Percentiles rank a stretch among this genome's conserved stretches.
These are phyloP conservation scores for Saccopteryx leptura DNA, from an alignment of 2,113 vertebrate genomes.

Conservation along the genomic window DNA sequence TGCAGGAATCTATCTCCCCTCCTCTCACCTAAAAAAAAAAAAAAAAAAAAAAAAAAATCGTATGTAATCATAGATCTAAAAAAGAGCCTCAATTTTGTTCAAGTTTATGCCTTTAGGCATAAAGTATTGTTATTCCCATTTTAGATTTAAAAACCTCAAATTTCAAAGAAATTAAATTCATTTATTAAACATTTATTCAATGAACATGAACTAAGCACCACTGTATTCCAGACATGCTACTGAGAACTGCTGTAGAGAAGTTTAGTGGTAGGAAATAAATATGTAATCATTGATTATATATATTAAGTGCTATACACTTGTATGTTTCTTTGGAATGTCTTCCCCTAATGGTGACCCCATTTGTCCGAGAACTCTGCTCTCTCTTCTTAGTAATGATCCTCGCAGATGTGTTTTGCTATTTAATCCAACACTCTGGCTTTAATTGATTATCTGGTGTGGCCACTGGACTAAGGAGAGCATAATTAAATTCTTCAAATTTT, in stretches of 20 bases:
- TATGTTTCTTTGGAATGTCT: not conserved
- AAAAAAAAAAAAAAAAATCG: not conserved
- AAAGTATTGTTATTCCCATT: constrained; percentile 7
- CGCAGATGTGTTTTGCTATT: constrained; percentile 7
- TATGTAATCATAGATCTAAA: not conserved
- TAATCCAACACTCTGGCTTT: constrained; percentile 18
- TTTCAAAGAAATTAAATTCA: not conserved
- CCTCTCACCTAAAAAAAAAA: too few species aligned
- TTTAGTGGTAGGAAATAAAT: not conserved
- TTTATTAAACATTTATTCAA: not conserved
- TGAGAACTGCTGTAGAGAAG: not conserved
- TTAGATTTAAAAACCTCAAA: constrained; percentile 2
- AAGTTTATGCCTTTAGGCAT: not conserved
- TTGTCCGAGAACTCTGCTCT: not conserved
- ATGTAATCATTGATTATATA: not conserved
- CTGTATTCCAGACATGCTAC: not conserved
- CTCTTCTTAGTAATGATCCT: not conserved
- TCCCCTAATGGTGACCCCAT: not conserved
- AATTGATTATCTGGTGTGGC: constrained; percentile 3
- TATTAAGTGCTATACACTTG: not conserved
- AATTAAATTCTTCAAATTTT: constrained; percentile 41
- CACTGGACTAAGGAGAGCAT: not conserved
- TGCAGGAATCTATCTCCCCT: too few species aligned
- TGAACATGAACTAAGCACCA: not conserved
- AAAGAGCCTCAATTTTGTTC: not conserved